phyloP scores from a whole-genome alignment of 2,113 vertebrate genomes.

The Oreamnos americanus region DNA sequence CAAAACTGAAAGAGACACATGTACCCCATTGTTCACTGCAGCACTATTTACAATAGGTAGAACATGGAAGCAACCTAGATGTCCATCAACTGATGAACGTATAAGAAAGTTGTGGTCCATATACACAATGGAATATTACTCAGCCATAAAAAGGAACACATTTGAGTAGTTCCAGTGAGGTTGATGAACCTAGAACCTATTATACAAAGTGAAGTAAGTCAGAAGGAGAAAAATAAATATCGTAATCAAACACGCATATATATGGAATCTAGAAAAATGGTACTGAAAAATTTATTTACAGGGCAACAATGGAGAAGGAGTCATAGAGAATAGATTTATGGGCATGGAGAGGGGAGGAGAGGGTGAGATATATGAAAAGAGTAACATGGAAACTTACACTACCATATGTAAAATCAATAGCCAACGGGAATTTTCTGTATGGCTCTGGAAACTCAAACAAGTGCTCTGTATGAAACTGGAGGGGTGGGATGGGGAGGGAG shows the following conservation, averaged over 20 bases:
- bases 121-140: neutral
- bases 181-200: neutral
- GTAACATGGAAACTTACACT: neutral
- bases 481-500: neutral
- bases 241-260: neutral
- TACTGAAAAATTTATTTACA: neutral
- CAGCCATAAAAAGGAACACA: neutral
- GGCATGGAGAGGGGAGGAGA: neutral
- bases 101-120: neutral
- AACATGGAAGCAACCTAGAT: neutral
- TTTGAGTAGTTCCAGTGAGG: neutral
- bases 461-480: neutral
- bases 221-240: neutral
- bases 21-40: neutral
- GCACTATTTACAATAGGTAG: neutral
- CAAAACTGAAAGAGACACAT: neutral
- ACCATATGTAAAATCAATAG: neutral
- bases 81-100: neutral
- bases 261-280: neutral
- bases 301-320: neutral
- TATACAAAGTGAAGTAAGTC: neutral
- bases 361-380: neutral
- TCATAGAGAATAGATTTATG: neutral
- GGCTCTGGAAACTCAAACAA: neutral
- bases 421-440: neutral